Evolutionary conservation across 2,797 vertebrate species (phyloP), one percentile per base, ranked within the genome.

Genomic region (Aulostomus chinensis): DNA sequence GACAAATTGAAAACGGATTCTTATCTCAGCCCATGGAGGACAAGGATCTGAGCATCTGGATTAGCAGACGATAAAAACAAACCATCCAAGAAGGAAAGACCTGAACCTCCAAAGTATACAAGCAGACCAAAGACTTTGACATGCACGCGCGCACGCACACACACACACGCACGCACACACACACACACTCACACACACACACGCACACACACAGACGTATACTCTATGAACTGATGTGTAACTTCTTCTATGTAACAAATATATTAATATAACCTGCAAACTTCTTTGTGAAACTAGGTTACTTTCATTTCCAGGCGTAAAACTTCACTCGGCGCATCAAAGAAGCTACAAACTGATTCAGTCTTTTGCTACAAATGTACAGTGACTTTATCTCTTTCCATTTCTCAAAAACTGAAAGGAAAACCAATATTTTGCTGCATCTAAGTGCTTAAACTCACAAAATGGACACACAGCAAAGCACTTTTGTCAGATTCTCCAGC

Each of bases 401-500:
- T 46, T 64, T 56, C 56, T 58, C 46, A 62, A 13, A 66, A 76
- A 45, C 57, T 68, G 55, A 58, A 42, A 45, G 56, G 37, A 79
- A n/a, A n/a, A n/a, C n/a, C n/a, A 40, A 58, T 61, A 61, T 67
- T 63, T 74, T 75, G 45, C 50, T 41, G 35, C 53, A 40, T 11
- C 45, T 35, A 75, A 82, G 77, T 82, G 78, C 82, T 83, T n/a
- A n/a, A 59, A 64, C 52, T 58, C 39, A 73, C 62, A 48, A 3
- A 40, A 29, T n/a, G 30, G 61, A 59, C 54, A 76, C 54, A 78
- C 47, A 73, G 72, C 71, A 50, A 84, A 87, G 88, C 89, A 89
- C 88, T 91, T 90, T 55, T 57, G 40, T 65, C 70, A 80, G 30
- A 78, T 73, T 77, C 58, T n/a, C n/a, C n/a, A n/a, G n/a, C n/a